Conservation (phyloP, 35 echinoderm and acorn worm species). For the Hemicentrotus pulcherrimus region DNA sequence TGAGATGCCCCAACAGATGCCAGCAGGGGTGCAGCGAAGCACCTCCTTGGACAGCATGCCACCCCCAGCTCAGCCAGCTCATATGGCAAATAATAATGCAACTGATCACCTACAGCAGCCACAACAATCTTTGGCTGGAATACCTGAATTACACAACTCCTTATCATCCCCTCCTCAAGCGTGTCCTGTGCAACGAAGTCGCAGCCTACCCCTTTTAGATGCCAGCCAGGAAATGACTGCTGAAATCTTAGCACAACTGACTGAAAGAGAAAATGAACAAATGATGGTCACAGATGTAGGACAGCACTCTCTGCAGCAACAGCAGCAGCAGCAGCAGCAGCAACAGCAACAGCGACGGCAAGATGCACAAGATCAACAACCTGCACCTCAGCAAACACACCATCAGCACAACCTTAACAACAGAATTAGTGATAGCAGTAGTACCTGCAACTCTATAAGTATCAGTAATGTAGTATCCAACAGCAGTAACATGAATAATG, state of each 20-base stretch:
- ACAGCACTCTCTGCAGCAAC: constrained; percentile 35
- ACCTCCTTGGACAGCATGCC: constrained; percentile 82
- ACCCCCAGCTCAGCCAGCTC: constrained; percentile 55
- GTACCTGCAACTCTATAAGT: constrained; percentile 34
- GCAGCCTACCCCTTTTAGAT: constrained; percentile 80
- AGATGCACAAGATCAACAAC: not conserved
- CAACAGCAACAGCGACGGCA: constrained; percentile 17
- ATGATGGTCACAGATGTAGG: constrained; percentile 22
- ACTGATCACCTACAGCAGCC: constrained; percentile 48
- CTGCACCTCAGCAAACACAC: not conserved
- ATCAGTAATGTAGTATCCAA: constrained; percentile 42
- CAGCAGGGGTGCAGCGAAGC: constrained; percentile 76
- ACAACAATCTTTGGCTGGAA: constrained; percentile 32
- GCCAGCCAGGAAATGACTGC: constrained; percentile 61
- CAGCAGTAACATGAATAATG: constrained; percentile 28
- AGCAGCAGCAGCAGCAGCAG: constrained; percentile 44
- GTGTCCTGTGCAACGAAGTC: constrained; percentile 83
- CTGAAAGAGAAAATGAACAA: constrained; percentile 39
- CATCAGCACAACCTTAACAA: constrained; percentile 25
- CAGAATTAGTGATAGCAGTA: constrained; percentile 26
- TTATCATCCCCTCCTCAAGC: constrained; percentile 66
- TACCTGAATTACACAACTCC: constrained; percentile 69
- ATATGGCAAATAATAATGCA: constrained; percentile 55
- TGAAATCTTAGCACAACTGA: constrained; percentile 77
- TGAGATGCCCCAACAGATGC: constrained; percentile 49